These are phyloP conservation scores for Rhopalosiphum maidis DNA, from an alignment of 1,140 invertebrate genomes.

Conservation along the genomic window DNA sequence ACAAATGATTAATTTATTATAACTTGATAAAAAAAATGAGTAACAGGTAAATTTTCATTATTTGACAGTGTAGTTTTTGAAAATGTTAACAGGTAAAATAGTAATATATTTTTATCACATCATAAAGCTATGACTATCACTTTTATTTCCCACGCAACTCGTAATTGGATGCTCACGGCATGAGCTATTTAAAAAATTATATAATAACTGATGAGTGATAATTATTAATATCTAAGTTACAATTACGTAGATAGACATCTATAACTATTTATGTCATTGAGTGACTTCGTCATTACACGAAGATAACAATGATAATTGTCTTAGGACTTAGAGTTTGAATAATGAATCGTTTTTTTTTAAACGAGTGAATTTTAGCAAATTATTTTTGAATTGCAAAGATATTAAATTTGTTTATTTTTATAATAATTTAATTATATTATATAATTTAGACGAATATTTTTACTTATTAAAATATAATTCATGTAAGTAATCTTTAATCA, in stretches of 20 bases:
- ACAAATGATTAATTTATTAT: not conserved
- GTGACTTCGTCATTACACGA: not conserved
- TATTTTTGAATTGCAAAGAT: not conserved
- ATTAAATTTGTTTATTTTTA: not conserved
- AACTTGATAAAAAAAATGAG: not conserved
- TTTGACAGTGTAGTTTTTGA: not conserved
- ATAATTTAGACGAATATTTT: not conserved
- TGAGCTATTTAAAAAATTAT: not conserved
- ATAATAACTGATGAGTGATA: not conserved
- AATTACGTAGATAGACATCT: not conserved
- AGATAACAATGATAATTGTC: not conserved
- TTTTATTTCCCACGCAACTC: not conserved
- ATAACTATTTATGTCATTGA: not conserved
- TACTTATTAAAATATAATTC: not conserved
- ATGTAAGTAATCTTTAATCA: too few relatives aligned
- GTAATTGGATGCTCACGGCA: not conserved
- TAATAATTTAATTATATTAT: not conserved
- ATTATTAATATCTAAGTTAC: constrained; percentile 1
- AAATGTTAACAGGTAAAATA: not conserved
- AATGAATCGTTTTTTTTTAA: not conserved
- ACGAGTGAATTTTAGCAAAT: not conserved
- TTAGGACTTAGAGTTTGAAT: not conserved
- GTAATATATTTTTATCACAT: not conserved
- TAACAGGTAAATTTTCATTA: not conserved
- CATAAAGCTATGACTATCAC: not conserved